phyloP scores from a whole-genome alignment of 2,113 vertebrate genomes.

The Pagrus major region DNA sequence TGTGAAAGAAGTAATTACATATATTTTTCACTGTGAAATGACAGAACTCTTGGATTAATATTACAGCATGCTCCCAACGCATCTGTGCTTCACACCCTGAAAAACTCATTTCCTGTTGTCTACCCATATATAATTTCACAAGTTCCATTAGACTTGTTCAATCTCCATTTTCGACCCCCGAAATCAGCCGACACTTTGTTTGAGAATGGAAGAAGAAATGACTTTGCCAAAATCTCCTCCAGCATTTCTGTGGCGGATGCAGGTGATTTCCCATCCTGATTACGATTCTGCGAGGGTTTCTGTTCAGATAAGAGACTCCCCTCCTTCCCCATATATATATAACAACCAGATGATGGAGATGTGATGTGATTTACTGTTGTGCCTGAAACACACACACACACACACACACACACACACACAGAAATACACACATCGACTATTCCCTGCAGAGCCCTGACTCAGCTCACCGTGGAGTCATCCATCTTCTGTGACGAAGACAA shows the following conservation, averaged over 20 bases:
- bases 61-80: background rate
- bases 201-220: background rate
- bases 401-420: slow-evolving; percentile 27
- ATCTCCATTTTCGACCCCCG: background rate
- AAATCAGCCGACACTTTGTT: background rate
- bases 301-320: slow-evolving; percentile 32
- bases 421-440: background rate
- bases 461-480: slow-evolving; percentile 26
- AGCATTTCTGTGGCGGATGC: background rate
- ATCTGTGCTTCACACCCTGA: background rate
- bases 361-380: slow-evolving; percentile 39
- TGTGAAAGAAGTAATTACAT: background rate
- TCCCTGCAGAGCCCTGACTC: slow-evolving; percentile 18
- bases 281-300: slow-evolving; percentile 12
- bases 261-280: slow-evolving; percentile 26
- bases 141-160: background rate
- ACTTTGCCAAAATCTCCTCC: background rate
- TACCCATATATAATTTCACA: background rate
- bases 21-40: background rate
- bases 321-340: slow-evolving; percentile 1
- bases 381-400: slow-evolving; percentile 13
- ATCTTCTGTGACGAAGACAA: slow-evolving; percentile 18
- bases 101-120: slow-evolving; percentile 4
- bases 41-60: background rate
- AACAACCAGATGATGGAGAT: slow-evolving; percentile 36